Percentiles rank a stretch among this genome's conserved stretches.
Evolutionary conservation across 1,140 invertebrate species (phyloP).

Genomic region (Schlechtendalia chinensis): DNA sequence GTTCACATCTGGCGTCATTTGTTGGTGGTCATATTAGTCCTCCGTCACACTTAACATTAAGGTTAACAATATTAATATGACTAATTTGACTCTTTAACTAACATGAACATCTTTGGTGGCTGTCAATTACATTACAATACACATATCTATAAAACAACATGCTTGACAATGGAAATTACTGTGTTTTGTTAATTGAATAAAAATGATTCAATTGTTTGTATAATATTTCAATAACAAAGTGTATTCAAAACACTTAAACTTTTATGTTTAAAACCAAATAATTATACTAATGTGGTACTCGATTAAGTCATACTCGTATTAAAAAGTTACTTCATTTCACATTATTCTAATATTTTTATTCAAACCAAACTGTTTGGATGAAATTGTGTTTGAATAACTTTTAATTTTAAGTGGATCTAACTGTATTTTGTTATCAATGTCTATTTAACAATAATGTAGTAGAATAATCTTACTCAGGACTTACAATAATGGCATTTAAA

Average conservation of each 20-base stretch:
- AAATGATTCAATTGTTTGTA: neutral
- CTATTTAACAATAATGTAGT: no score
- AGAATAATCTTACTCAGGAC: no score
- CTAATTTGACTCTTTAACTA: slow-evolving; percentile 14
- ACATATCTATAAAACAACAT: neutral
- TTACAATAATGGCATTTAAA: no score
- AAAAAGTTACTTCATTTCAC: no score
- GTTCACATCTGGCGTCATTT: slow-evolving; percentile 35
- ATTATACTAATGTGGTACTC: no score
- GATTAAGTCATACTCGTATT: no score
- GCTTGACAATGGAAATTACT: neutral
- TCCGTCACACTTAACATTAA: slow-evolving; percentile 44
- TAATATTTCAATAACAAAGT: neutral
- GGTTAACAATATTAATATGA: slow-evolving; percentile 26
- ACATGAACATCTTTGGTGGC: slow-evolving; percentile 19
- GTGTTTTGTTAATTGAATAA: neutral
- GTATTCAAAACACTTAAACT: neutral
- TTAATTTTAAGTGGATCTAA: no score
- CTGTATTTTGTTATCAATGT: no score
- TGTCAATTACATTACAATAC: neutral
- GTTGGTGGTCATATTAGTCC: slow-evolving; percentile 40
- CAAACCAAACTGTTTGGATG: no score
- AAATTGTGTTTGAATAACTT: no score
- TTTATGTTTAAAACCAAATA: no score
- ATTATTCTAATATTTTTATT: no score